Evolutionary conservation across 2,797 vertebrate species (phyloP), one percentile per base, ranked within the genome.

Genomic region (Iguana delicatissima): DNA sequence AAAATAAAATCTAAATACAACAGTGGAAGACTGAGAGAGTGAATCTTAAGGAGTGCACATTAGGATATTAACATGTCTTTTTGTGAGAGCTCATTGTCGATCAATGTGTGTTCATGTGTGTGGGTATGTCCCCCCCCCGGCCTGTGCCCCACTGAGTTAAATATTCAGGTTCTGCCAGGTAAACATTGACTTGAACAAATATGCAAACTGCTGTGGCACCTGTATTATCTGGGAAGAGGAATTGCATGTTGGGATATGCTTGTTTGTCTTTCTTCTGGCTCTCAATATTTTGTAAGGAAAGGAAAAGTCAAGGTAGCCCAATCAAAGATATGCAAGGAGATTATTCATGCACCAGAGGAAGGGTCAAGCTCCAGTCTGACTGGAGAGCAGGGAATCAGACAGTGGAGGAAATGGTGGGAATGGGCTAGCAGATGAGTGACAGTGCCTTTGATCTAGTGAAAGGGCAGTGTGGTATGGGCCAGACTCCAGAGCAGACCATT

Each of bases 141-240:
- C 77, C 42, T 29, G 4, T 32, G 64, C 79, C 76, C 32, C 16
- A 82, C 57, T 74, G 69, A 74, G 32, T 81, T 82, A 83, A 77
- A 52, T 67, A 64, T 55, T 87, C 80, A 82, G 69, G 18, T 80
- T 90, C 24, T 52, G 55, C 64, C 79, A 87, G n/a, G 18, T 69
- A 83, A 83, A 87, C 12, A 76, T 74, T 57, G 26, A 67, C 55
- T 64, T 0, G 9, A 14, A 83, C 4, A 84, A 69, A 76, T 62
- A 52, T 62, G 69, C 38, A 59, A 57, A 50, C 13, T 50, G 8
- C 38, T 29, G n/a, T 42, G 52, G n/a, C n/a, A n/a, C 67, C 89
- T 62, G 2, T 72, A 12, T 76, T 69, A 57, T 84, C 13, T 55
- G 26, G 26, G 12, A 79, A 8, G 35, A 29, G 73, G 42, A 87